These are phyloP conservation scores for Pelmatolapia mariae DNA, from an alignment of 2,113 vertebrate genomes.

Conservation along the genomic window DNA sequence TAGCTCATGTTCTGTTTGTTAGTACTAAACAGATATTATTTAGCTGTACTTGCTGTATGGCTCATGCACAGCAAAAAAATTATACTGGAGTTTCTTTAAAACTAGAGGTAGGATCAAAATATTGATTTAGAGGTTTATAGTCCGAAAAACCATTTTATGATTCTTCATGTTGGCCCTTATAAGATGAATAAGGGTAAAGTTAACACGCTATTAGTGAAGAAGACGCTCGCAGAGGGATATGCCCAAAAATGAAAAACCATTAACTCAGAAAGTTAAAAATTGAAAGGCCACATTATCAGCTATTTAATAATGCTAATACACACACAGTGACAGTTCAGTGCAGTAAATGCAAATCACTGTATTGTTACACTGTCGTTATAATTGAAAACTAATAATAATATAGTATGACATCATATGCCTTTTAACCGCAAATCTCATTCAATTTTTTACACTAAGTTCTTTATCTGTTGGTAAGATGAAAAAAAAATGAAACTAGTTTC, in stretches of 20 bases:
- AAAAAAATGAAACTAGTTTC: background rate
- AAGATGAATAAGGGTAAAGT: background rate
- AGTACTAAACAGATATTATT: background rate
- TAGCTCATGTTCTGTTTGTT: background rate
- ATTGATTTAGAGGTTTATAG: background rate
- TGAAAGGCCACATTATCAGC: background rate
- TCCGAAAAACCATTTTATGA: background rate
- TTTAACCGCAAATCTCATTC: background rate
- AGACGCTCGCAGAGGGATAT: accelerated
- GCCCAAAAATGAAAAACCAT: background rate
- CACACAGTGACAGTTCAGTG: background rate
- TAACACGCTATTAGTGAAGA: background rate
- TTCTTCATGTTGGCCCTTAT: too few species aligned
- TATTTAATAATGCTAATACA: background rate
- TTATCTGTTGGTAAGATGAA: background rate
- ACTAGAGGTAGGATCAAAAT: background rate
- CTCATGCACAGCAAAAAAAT: background rate
- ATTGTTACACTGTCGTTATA: background rate
- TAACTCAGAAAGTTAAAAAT: background rate
- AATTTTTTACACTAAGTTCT: background rate
- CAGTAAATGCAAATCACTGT: background rate
- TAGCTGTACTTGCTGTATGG: background rate
- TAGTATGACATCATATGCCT: background rate
- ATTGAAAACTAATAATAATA: background rate
- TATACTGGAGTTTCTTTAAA: background rate